Conservation (phyloP, 2,113 vertebrate genomes). For the Lota lota region DNA sequence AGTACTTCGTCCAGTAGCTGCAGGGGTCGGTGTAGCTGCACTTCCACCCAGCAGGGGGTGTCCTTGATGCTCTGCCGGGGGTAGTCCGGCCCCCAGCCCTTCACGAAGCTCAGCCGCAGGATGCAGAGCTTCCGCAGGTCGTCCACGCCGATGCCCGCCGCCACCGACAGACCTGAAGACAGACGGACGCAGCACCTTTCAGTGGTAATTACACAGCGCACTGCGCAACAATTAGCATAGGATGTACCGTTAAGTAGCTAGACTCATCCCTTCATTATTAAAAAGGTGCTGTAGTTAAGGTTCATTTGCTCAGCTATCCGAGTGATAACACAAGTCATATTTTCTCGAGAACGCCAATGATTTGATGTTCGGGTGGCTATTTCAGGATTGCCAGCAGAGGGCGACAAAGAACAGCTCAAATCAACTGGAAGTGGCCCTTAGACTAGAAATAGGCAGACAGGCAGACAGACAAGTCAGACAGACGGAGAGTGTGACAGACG, state of each 20-base stretch:
- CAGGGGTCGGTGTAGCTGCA: conserved; percentile 77
- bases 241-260: not conserved
- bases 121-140: conserved; percentile 77
- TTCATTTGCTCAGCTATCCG: too few relatives aligned
- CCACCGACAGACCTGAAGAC: conserved; percentile 58
- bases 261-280: too few relatives aligned
- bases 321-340: too few relatives aligned
- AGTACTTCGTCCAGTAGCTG: conserved; percentile 82
- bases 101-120: conserved; percentile 78
- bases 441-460: not conserved
- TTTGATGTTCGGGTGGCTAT: too few relatives aligned
- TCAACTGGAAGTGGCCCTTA: not conserved
- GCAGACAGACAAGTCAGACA: not conserved
- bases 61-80: conserved; percentile 79
- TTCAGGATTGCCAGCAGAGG: too few relatives aligned
- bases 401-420: too few relatives aligned
- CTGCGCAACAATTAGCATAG: not conserved
- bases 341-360: too few relatives aligned
- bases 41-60: conserved; percentile 83
- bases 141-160: conserved; percentile 75
- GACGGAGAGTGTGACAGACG: not conserved
- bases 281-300: too few relatives aligned
- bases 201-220: not conserved
- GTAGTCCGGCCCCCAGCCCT: conserved; percentile 83
- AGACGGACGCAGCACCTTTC: not conserved